Base-by-base conservation (phyloP, 2,797 vertebrate species). In the Ficedula albicollis region DNA sequence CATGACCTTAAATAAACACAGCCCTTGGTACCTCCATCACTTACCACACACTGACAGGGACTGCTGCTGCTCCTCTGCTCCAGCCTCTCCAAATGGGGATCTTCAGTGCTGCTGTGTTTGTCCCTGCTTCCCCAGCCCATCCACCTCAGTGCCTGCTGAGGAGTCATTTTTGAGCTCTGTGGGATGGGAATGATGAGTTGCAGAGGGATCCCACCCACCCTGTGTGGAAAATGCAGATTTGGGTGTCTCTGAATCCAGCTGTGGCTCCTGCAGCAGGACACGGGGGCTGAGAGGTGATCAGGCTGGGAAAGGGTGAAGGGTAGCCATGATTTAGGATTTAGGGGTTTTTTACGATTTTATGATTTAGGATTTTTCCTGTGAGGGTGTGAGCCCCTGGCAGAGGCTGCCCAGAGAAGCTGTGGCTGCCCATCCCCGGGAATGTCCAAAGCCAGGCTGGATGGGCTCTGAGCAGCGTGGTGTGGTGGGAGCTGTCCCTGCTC, bases 181-280 rank as follows among this genome's bases (percentile, higher is more conserved):
- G 46, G 59, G 70, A 14, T 1, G 4, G 63, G 68, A 76, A 10
- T 0, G 3, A 15, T 1, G 30, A n/a, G 23, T 4, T 46, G 15
- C 21, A 48, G 21, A n/a, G 51, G 26, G n/a, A 25, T 76, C 21
- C 23, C 46, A 54, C 21, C 38, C 46, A 13, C 4, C 1, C 49
- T 0, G 0, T 21, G 93, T 56, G n/a, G 32, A 55, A 12, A 6
- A 1, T 0, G 0, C 5, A 27, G 49, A 14, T 76, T 38, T 79
- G 46, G 17, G 51, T 51, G 44, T 13, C 44, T 46, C 36, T 55
- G 67, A 16, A 18, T 43, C 19, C 27, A 67, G n/a, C 52, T 56
- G 44, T 17, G 64, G 32, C 44, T 52, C 17, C 62, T 68, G 64
- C 26, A n/a, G 64, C 55, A 67, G 60, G 51, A 3, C 13, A 1